Base-by-base conservation (phyloP, 2,888 invertebrate species). In the Andricus quercusramuli region DNA sequence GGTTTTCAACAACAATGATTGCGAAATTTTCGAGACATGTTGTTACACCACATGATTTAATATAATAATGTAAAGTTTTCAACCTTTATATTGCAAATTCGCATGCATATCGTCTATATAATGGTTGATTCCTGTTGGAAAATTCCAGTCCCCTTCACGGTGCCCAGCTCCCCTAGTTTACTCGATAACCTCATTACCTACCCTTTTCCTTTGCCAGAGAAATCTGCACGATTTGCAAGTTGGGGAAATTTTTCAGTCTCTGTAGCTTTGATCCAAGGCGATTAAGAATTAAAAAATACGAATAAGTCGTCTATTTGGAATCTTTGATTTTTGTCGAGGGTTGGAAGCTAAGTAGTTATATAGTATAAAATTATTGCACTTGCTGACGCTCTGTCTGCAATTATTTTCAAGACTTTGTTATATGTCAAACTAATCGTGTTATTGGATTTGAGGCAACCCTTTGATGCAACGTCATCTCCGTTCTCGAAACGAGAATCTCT, bases 151-250 rank as follows among this genome's bases (percentile, higher is more conserved):
- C 47, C 68, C 47, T 70, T 70, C 47, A 15, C 13, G 22, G 47
- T 17, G 68, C n/a, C n/a, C n/a, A 44, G 44, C 25, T 29, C 47
- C 68, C 68, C 47, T 70, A 44, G 68, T 70, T 70, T 70, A 70
- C 44, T 47, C 47, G 41, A 70, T 70, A 70, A 70, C 47, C 47
- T 70, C 47, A 20, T 70, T 70, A 70, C 47, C 29, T 70, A 47
- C 20, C 44, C 68, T n/a, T 68, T 29, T 29, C 44, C 68, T n/a
- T 68, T 29, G 68, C 13, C 47, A 70, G 8, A 47, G 22, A 70
- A 70, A 70, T 70, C 47, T 70, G 68, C 68, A 70, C 44, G 47
- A 51, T 70, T 47, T 70, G 68, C 25, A 70, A 70, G 29, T 47
- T 70, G 41, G 41, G 15, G 47, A 51, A 70, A 70, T 17, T 70